Conservation (phyloP, 2,888 invertebrate species). For the Apotomis turbidana region DNA sequence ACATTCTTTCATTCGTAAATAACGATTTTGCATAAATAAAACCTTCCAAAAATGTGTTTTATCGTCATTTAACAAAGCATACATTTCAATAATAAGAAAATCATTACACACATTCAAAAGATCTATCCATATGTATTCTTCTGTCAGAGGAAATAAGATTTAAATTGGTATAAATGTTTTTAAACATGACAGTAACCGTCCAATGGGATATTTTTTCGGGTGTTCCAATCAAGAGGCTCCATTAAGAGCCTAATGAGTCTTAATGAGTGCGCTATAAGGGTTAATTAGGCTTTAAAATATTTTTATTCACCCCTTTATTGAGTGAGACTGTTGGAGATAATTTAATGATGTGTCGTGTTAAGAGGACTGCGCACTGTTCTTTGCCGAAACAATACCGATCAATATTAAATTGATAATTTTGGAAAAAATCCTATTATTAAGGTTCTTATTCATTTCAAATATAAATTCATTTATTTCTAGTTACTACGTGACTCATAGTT, state of each 20-base stretch:
- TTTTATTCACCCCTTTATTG: slow-evolving; percentile 62
- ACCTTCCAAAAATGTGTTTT: not conserved
- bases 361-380: not conserved
- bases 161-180: not conserved
- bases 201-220: not conserved
- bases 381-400: not conserved
- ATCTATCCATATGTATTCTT: not conserved
- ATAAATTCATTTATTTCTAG: no score
- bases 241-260: slow-evolving; percentile 50
- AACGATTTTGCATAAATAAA: not conserved
- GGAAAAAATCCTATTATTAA: not conserved
- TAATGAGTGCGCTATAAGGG: slow-evolving; percentile 61
- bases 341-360: slow-evolving; percentile 19
- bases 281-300: slow-evolving; percentile 53
- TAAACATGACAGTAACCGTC: not conserved
- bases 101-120: not conserved
- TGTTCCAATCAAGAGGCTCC: slow-evolving; percentile 5
- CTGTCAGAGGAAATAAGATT: not conserved
- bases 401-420: not conserved
- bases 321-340: slow-evolving; percentile 20
- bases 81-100: not conserved
- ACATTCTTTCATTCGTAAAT: not conserved
- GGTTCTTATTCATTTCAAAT: no score
- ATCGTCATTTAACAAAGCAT: not conserved
- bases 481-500: no score